phyloP scores from a whole-genome alignment of 2,888 invertebrate species.

The Dasysyrphus albostriatus region DNA sequence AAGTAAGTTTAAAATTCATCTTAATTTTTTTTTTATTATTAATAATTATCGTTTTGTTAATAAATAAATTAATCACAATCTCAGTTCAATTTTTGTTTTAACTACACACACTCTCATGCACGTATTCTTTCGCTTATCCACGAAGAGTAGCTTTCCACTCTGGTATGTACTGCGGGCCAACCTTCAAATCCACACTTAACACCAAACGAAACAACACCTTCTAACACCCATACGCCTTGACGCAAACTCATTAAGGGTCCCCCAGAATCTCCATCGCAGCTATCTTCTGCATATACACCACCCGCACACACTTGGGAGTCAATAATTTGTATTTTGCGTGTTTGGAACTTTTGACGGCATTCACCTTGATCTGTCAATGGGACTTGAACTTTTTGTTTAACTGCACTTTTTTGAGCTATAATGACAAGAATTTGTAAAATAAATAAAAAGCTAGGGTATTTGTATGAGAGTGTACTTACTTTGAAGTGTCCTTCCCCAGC shows the following conservation, averaged over 20 bases:
- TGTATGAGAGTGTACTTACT: conserved; percentile 41
- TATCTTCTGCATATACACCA: conserved; percentile 87
- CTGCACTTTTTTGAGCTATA: conserved; percentile 84
- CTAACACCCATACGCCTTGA: conserved; percentile 85
- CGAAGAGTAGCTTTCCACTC: conserved; percentile 86
- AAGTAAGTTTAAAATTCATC: background rate
- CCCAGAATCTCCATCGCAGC: conserved; percentile 91
- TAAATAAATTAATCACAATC: conserved; percentile 62
- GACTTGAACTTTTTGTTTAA: conserved; percentile 85
- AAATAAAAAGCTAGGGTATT: background rate
- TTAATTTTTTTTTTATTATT: conserved; percentile 13
- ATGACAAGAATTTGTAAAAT: background rate
- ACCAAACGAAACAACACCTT: conserved; percentile 89
- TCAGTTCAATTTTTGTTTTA: conserved; percentile 29
- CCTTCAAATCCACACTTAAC: conserved; percentile 86
- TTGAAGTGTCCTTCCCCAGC: conserved; percentile 87
- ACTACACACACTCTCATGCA: conserved; percentile 18
- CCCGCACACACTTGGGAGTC: conserved; percentile 88
- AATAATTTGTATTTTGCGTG: conserved; percentile 79
- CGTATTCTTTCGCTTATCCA: conserved; percentile 81
- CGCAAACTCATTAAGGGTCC: conserved; percentile 88
- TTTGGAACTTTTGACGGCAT: conserved; percentile 83
- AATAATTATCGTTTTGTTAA: conserved; percentile 51
- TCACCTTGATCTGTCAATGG: conserved; percentile 84
- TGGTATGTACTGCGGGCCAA: conserved; percentile 89